Evolutionary conservation across 2,888 invertebrate genomes (phyloP), one percentile per base, ranked within the genome.

Genomic region (Megastigmus dorsalis): DNA sequence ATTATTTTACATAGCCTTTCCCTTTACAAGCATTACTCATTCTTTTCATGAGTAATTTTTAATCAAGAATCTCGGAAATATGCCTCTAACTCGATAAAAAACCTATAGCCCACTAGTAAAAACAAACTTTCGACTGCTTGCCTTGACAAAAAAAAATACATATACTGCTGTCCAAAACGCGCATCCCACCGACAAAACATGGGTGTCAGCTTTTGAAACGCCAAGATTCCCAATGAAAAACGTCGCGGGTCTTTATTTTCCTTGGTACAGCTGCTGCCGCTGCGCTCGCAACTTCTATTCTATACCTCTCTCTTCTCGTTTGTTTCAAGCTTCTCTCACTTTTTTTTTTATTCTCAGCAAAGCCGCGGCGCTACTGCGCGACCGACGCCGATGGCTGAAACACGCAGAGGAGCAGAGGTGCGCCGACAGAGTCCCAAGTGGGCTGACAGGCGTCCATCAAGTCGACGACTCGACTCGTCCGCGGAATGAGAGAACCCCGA

Each of bases 381-480:
- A n/a, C n/a, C n/a, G 18, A 15, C 52, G n/a, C 5, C 1, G 28
- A 52, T 13, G 13, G n/a, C 10, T 28, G 28, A 7, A 20, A 36
- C 9, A 65, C 13, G 9, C 30, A 28, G 23, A 45, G 23, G 2
- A 9, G 4, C 23, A 9, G 26, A 13, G n/a, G n/a, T n/a, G 55
- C 57, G 62, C 48, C 68, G 55, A 57, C 33, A 59, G 57, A 66
- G 75, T 77, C 77, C 75, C 76, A 41, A 45, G 76, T 72, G 76
- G 67, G 48, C 63, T 69, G 78, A 76, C 75, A 73, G 73, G 50
- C 76, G 78, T 77, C 75, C 76, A 71, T 79, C 79, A 77, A 75
- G 55, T 67, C 71, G 66, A 26, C 63, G 33, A 50, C 48, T 54
- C 28, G 36, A n/a, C 52, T n/a, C 26, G 66, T 38, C 20, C 30